Evolutionary conservation across 92 coral and sea anemone genomes (phyloP).

Genomic region (Meandrina meandrites): DNA sequence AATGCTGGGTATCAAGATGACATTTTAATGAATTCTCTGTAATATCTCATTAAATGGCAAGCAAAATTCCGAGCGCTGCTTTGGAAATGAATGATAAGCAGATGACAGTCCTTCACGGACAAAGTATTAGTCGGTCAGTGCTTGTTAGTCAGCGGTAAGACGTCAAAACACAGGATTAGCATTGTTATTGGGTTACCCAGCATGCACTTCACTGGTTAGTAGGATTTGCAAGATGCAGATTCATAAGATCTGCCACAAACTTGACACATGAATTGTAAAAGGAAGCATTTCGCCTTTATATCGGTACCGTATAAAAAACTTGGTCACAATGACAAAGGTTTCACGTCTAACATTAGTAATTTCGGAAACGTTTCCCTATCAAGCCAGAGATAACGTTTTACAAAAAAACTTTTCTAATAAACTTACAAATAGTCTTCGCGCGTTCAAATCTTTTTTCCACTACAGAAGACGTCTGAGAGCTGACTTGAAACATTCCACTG

Average conservation of each 20-base stretch:
- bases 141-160: not conserved
- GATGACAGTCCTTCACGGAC: conserved; percentile 4
- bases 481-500: no score
- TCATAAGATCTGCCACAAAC: not conserved
- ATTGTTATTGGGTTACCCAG: not conserved
- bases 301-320: not conserved
- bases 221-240: not conserved
- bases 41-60: not conserved
- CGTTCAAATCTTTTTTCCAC: no score
- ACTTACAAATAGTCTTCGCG: not conserved
- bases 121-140: not conserved
- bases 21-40: not conserved
- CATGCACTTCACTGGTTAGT: not conserved
- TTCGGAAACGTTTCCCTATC: conserved; percentile 47
- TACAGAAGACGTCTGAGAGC: no score
- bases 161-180: not conserved
- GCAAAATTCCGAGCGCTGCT: not conserved
- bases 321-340: conserved; percentile 10
- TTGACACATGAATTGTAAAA: not conserved
- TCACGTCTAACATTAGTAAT: not conserved
- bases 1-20: not conserved
- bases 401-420: not conserved
- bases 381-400: conserved; percentile 51
- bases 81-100: not conserved
- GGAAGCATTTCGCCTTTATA: conserved; percentile 28